These are phyloP conservation scores for Lasioglossum lativentre DNA, from an alignment of 2,888 invertebrate species.

Conservation along the genomic window DNA sequence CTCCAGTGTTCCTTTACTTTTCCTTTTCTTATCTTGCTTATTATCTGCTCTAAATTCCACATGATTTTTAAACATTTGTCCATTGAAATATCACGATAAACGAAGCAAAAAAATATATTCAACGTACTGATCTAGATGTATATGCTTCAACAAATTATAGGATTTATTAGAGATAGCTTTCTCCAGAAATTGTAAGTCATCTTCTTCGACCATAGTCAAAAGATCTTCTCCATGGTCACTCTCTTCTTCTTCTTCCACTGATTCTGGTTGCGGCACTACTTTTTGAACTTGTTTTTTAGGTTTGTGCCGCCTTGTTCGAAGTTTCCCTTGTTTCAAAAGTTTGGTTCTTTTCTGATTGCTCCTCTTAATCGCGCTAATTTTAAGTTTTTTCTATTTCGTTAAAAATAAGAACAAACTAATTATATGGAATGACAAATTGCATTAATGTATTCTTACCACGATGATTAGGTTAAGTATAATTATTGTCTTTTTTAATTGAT, in stretches of 20 bases:
- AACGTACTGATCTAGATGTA: conserved; percentile 77
- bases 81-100: conserved; percentile 14
- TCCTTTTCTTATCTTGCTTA: conserved; percentile 77
- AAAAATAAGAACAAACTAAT: conserved; percentile 10
- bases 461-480: conserved; percentile 34
- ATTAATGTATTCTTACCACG: not conserved
- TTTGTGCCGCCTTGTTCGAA: conserved; percentile 79
- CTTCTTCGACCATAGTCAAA: conserved; percentile 86
- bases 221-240: conserved; percentile 86
- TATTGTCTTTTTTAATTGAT: conserved; percentile 5
- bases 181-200: conserved; percentile 86
- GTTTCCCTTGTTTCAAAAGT: conserved; percentile 82
- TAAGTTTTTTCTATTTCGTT: conserved; percentile 85
- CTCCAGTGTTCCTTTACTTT: conserved; percentile 86
- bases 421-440: not conserved
- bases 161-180: conserved; percentile 84
- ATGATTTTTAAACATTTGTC: conserved; percentile 15
- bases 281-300: conserved; percentile 80
- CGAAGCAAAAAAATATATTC: not conserved
- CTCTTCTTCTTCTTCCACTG: conserved; percentile 83
- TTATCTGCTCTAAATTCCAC: conserved; percentile 46
- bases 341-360: conserved; percentile 83
- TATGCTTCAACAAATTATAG: conserved; percentile 85
- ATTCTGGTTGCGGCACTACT: conserved; percentile 60
- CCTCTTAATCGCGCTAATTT: conserved; percentile 83